Evolutionary conservation across 2,797 vertebrate genomes (phyloP).

Genomic region (Geotrypetes seraphini): DNA sequence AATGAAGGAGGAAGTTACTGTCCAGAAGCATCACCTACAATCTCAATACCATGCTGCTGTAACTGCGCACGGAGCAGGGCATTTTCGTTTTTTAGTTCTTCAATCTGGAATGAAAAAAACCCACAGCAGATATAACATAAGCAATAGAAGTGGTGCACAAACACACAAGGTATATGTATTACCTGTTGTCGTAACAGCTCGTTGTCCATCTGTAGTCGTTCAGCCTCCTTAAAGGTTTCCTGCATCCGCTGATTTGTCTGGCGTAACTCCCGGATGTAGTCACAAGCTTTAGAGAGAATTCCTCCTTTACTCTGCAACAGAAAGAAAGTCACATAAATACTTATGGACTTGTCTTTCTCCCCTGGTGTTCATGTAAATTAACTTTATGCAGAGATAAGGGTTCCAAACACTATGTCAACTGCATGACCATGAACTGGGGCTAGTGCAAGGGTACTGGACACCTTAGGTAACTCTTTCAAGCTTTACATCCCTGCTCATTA

Average conservation of each 20-base stretch:
- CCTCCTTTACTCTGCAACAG: constrained; percentile 78
- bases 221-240: constrained; percentile 76
- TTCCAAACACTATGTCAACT: too few relatives aligned
- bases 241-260: constrained; percentile 79
- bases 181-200: constrained; percentile 81
- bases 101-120: constrained; percentile 49
- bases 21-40: constrained; percentile 56
- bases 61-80: constrained; percentile 70
- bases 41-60: constrained; percentile 71
- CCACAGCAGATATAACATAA: background rate
- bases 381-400: too few relatives aligned
- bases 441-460: too few relatives aligned
- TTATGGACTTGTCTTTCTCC: too few relatives aligned
- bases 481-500: too few relatives aligned
- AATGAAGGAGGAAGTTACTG: constrained; percentile 42
- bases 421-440: too few relatives aligned
- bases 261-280: constrained; percentile 81
- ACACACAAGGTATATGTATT: background rate
- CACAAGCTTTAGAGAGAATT: constrained; percentile 86
- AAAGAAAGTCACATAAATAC: too few relatives aligned
- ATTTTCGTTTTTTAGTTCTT: constrained; percentile 81
- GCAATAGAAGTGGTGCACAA: background rate
- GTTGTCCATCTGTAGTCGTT: constrained; percentile 79
- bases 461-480: too few relatives aligned
- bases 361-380: too few relatives aligned